Percentiles rank a stretch among this genome's conserved stretches.
phyloP scores from a whole-genome alignment of 2,797 vertebrate genomes.

The Amazonetta brasiliensis region DNA sequence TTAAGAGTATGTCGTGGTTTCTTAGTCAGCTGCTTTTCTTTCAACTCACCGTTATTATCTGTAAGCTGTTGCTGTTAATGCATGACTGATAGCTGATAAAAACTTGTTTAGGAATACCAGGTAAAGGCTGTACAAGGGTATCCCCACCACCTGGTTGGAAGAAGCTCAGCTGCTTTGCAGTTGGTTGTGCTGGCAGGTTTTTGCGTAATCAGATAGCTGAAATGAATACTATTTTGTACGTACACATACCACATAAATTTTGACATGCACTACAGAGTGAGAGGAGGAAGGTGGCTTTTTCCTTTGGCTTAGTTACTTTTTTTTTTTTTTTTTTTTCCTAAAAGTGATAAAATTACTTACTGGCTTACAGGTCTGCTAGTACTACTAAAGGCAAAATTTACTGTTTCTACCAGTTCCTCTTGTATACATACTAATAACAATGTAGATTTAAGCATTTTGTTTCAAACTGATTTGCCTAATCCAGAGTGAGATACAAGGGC shows the following conservation, averaged over 20 bases:
- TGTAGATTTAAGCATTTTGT: neutral
- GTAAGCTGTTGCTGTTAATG: neutral
- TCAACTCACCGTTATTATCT: neutral
- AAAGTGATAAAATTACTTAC: neutral
- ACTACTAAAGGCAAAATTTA: neutral
- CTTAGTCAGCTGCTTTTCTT: neutral
- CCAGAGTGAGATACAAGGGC: neutral
- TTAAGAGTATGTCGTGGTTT: neutral
- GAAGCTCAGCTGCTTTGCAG: constrained; percentile 59
- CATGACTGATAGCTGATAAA: neutral
- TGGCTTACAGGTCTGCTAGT: neutral
- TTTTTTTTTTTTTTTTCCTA: neutral
- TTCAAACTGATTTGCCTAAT: neutral
- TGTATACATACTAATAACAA: neutral
- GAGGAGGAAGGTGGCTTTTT: neutral
- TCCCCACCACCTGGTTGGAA: neutral
- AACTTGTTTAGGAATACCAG: neutral
- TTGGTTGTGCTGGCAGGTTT: constrained; percentile 61
- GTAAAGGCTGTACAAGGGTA: neutral
- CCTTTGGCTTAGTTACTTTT: neutral
- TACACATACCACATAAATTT: neutral
- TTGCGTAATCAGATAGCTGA: constrained; percentile 55
- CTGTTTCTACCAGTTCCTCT: neutral
- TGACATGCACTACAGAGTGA: neutral
- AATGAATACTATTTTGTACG: constrained; percentile 49